Evolutionary conservation across 2,888 invertebrate species (phyloP), one percentile per base, ranked within the genome.

Genomic region (Tuberolachnus salignus): DNA sequence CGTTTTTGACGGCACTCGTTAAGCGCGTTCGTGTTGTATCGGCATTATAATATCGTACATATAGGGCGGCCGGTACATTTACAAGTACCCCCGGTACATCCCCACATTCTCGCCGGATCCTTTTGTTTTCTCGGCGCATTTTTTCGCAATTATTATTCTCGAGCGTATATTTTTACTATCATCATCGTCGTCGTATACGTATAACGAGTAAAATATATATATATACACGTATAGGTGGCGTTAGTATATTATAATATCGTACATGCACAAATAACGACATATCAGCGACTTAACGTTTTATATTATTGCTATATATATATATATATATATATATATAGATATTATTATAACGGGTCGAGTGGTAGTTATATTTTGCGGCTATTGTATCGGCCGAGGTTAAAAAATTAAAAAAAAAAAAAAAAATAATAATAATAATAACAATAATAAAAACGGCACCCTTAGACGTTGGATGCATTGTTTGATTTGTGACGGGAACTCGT

Each of bases 401-500:
- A n/a, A n/a, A n/a, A n/a, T 21, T 3, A 21, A 9, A 55, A 55
- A 55, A 2, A 51, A 16, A 16, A 16, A 16, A 55, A 55, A 55
- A 55, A 55, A 55, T 21, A 19, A 46, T 44, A 44, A 44, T 8
- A 44, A 44, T 44, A 10, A 44, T 8, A 10, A 57, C 0, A 16
- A 26, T 26, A 67, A 67, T 49, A 55, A 51, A 26, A 59, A 46
- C 46, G 59, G 16, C 71, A 51, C 72, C 51, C 72, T 51, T 21
- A 1, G 46, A 49, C 34, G 34, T 49, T 34, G 46, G 34, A 34
- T n/a, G n/a, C 34, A 34, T 71, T 71, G 49, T 73, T 73, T 73
- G 72, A 73, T 73, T 73, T 73, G 72, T 73, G 72, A 63, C 72
- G 72, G 72, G 72, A 73, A 63, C 61, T 61, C 4, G 71, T 44